Base-by-base conservation (phyloP, 1,140 invertebrate species). In the Diachasma alloeum region DNA sequence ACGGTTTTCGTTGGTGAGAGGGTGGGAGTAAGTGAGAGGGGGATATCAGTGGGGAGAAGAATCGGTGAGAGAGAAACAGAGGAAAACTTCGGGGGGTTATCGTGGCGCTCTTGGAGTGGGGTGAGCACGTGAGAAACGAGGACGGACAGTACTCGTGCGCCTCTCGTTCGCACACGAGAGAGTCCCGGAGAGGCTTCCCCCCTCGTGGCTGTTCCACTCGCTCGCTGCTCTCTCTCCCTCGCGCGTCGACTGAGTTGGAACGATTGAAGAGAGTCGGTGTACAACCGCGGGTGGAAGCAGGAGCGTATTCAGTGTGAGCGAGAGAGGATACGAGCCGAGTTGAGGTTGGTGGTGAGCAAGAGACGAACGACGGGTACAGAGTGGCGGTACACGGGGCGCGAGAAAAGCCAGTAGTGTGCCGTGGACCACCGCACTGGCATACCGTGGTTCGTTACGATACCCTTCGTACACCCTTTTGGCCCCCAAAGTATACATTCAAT, bases 381-480 rank as follows among this genome's bases (percentile, higher is more conserved):
- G 87, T 86, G 86, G 87, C 86, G 85, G 88, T 87, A 89, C 87
- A 89, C 87, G 87, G 88, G 88, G 87, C 88, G 88, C 87, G 87
- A 90, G 88, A 89, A 89, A 89, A 89, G 88, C 66, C 88, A 85
- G 86, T 89, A 89, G 88, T 89, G 88, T 89, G 88, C 88, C 88
- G 88, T 90, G 88, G 88, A 90, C 88, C 88, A 90, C 87, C 88
- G 88, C 88, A 90, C 88, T 89, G 88, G 88, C 87, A 88, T 90
- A 89, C 88, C 87, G 88, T 89, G 88, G 84, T 85, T 87, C 84
- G 84, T 88, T 87, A 89, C 88, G 84, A 88, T 86, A 83, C 82
- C 81, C 84, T 86, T 83, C 83, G 82, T 84, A 84, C 82, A 81
- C 59, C 59, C 19, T 63, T 63, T 63, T 26, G 59, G 59, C 15